These are phyloP conservation scores for Empis livida DNA, from an alignment of 2,888 invertebrate genomes.

Conservation along the genomic window DNA sequence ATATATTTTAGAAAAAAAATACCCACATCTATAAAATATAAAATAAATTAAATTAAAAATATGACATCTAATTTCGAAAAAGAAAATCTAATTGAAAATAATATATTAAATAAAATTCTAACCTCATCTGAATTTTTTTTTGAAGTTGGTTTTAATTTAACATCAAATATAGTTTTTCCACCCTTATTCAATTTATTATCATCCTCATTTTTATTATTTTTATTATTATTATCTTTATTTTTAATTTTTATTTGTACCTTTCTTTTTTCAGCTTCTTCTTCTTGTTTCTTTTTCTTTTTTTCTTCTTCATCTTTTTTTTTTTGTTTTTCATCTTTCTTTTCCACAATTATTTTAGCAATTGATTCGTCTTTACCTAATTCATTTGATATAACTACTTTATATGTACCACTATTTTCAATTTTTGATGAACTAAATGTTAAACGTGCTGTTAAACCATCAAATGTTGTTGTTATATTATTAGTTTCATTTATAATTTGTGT, in stretches of 20 bases:
- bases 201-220: slow-evolving; percentile 20
- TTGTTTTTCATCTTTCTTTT: slow-evolving; percentile 41
- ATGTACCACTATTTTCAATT: slow-evolving; percentile 66
- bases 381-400: slow-evolving; percentile 77
- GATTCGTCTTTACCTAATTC: slow-evolving; percentile 85
- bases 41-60: too few species aligned
- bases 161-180: slow-evolving; percentile 39
- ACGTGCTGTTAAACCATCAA: slow-evolving; percentile 70
- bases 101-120: too few species aligned
- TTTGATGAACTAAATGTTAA: slow-evolving; percentile 64
- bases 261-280: slow-evolving; percentile 31
- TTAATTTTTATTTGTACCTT: slow-evolving; percentile 36
- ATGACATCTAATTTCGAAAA: too few species aligned
- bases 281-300: slow-evolving; percentile 39
- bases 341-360: slow-evolving; percentile 70
- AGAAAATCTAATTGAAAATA: too few species aligned
- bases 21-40: too few species aligned
- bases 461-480: slow-evolving; percentile 62
- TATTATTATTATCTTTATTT: slow-evolving; percentile 16
- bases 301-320: slow-evolving; percentile 41
- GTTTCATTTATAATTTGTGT: slow-evolving; percentile 63
- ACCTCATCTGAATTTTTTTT: slow-evolving; percentile 18
- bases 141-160: slow-evolving; percentile 28
- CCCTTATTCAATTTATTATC: slow-evolving; percentile 26
- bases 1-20: too few species aligned